phyloP scores from a whole-genome alignment of 2,888 invertebrate species.

The Tanytarsus gracilentus region DNA sequence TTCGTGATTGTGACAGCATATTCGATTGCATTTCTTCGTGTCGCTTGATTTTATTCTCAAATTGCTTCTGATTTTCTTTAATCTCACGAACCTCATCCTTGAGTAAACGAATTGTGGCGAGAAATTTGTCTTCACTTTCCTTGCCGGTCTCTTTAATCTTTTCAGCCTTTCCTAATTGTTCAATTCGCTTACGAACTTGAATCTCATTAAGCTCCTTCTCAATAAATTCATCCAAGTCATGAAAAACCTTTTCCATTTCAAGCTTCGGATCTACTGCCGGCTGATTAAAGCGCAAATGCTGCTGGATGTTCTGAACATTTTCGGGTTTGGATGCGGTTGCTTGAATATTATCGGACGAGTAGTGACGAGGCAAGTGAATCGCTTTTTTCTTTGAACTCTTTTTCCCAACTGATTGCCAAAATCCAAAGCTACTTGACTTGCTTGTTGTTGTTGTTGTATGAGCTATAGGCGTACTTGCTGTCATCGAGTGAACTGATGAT shows the following conservation, averaged over 20 bases:
- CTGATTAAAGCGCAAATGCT: too few species aligned
- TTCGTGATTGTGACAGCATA: too few species aligned
- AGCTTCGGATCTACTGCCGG: neutral
- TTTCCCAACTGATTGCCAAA: neutral
- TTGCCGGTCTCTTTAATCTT: neutral
- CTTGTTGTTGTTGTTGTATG: too few species aligned
- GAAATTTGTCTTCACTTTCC: neutral
- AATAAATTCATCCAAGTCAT: constrained; percentile 12
- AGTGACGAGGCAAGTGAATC: too few species aligned
- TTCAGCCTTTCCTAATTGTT: neutral
- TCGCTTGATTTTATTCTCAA: neutral
- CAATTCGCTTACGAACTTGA: neutral
- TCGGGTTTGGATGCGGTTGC: neutral
- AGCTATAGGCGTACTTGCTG: neutral
- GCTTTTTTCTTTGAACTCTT: neutral
- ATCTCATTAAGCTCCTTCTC: constrained; percentile 9
- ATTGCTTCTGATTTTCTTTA: neutral
- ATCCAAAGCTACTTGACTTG: too few species aligned
- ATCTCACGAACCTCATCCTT: neutral
- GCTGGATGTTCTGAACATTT: too few species aligned
- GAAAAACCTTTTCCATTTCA: constrained; percentile 7
- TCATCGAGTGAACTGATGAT: neutral
- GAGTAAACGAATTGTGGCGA: neutral
- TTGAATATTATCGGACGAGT: neutral
- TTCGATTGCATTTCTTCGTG: neutral